Conservation (phyloP, 2,888 invertebrate species). For the Phengaris alcon region DNA sequence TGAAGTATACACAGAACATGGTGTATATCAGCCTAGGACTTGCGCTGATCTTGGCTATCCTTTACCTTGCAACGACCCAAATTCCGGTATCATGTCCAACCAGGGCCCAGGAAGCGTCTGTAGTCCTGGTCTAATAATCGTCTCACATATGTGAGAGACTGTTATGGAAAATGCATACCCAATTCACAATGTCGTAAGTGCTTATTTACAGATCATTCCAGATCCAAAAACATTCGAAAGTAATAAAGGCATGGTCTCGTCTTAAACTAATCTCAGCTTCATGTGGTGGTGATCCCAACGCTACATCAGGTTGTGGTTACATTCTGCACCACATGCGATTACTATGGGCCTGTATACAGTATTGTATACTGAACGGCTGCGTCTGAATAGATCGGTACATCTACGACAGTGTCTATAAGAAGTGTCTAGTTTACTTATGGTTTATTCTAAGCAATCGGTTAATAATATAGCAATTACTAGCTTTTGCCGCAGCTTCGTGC, state of each 20-base stretch:
- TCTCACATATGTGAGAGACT: constrained; percentile 28
- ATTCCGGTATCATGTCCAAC: background rate
- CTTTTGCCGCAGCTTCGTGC: no score
- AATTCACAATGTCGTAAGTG: constrained; percentile 23
- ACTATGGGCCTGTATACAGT: constrained; percentile 34
- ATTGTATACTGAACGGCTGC: constrained; percentile 37
- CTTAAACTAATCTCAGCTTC: constrained; percentile 32
- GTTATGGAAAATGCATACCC: constrained; percentile 14
- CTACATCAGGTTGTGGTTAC: constrained; percentile 41
- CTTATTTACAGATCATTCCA: no score
- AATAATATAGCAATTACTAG: no score
- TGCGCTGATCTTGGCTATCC: constrained; percentile 9
- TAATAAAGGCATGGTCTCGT: background rate
- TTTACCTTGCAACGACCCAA: background rate
- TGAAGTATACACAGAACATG: constrained; percentile 34
- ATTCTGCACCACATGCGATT: constrained; percentile 42
- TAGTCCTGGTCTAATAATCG: no score
- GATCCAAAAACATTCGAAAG: no score
- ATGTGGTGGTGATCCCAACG: constrained; percentile 41
- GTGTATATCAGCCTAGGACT: constrained; percentile 42
- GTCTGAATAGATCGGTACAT: constrained; percentile 43
- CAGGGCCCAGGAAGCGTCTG: constrained; percentile 27
- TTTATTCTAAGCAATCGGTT: background rate
- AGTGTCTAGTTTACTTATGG: constrained; percentile 25
- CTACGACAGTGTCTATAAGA: constrained; percentile 37